Evolutionary conservation across 2,113 vertebrate species (phyloP).

Genomic region (Petrocephalus zakoni): DNA sequence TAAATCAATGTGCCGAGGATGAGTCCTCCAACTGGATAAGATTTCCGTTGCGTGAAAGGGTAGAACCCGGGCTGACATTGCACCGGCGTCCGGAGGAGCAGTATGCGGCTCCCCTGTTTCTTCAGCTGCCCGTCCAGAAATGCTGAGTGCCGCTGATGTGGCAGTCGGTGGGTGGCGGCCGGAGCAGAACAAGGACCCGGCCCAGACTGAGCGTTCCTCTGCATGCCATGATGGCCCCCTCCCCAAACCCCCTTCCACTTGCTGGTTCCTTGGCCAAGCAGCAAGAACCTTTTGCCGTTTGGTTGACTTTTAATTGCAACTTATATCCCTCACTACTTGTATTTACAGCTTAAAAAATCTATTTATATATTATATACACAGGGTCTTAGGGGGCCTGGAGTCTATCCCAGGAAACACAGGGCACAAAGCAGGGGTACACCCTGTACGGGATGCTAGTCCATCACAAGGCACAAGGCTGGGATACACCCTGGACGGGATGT

Average conservation of each 20-base stretch:
- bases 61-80: constrained; percentile 37
- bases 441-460: too few relatives aligned
- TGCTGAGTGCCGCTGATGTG: constrained; percentile 57
- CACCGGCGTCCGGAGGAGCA: constrained; percentile 44
- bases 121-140: constrained; percentile 67
- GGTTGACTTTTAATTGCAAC: not conserved
- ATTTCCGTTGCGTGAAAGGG: constrained; percentile 43
- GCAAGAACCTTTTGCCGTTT: not conserved
- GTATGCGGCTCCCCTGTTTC: constrained; percentile 71
- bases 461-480: too few relatives aligned
- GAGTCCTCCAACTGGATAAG: constrained; percentile 17
- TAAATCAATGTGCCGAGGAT: constrained; percentile 35
- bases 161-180: constrained; percentile 50
- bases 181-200: constrained; percentile 43
- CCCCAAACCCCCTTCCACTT: constrained; percentile 32
- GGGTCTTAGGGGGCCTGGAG: not conserved
- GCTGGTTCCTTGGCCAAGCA: not conserved
- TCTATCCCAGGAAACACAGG: not conserved
- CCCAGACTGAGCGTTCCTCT: constrained; percentile 32
- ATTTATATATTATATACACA: not conserved
- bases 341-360: not conserved
- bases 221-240: constrained; percentile 33
- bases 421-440: too few relatives aligned
- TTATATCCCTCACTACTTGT: not conserved
- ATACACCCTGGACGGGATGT: too few relatives aligned